phyloP scores from a whole-genome alignment of 2,797 vertebrate species.

The Xerus rutilus region DNA sequence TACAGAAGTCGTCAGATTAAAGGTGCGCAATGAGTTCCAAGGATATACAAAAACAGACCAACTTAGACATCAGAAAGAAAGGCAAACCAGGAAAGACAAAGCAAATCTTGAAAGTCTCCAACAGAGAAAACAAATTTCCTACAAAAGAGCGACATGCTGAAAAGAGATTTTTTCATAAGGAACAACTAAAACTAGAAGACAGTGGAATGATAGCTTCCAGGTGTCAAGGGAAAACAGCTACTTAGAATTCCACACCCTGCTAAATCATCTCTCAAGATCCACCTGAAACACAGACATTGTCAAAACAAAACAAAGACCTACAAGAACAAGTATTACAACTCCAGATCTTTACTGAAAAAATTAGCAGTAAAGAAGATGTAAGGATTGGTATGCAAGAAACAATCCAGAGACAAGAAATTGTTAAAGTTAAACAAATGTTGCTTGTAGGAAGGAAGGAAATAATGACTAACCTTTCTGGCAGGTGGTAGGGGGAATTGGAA shows the following conservation, averaged over 20 bases:
- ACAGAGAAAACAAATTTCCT: neutral
- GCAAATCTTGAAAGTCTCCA: neutral
- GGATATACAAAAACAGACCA: neutral
- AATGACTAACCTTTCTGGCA: neutral
- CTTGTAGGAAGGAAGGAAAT: neutral
- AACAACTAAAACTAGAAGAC: neutral
- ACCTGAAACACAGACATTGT: slow-evolving; percentile 12
- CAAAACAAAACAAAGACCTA: neutral
- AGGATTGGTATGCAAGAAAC: neutral
- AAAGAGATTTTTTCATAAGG: neutral
- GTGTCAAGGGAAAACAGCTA: neutral
- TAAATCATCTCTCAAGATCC: neutral
- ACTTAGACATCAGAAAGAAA: neutral
- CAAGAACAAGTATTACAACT: neutral
- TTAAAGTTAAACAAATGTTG: neutral
- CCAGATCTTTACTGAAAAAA: neutral
- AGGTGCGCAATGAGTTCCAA: neutral
- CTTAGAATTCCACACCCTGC: neutral
- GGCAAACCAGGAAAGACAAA: neutral
- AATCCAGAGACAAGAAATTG: neutral
- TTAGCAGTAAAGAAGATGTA: neutral
- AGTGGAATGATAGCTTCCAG: neutral
- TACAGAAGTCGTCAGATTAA: neutral
- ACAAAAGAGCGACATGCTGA: neutral
- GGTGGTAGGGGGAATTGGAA: neutral